These are phyloP conservation scores for Oreortyx pictus DNA, from an alignment of 2,797 vertebrate species.

Conservation along the genomic window DNA sequence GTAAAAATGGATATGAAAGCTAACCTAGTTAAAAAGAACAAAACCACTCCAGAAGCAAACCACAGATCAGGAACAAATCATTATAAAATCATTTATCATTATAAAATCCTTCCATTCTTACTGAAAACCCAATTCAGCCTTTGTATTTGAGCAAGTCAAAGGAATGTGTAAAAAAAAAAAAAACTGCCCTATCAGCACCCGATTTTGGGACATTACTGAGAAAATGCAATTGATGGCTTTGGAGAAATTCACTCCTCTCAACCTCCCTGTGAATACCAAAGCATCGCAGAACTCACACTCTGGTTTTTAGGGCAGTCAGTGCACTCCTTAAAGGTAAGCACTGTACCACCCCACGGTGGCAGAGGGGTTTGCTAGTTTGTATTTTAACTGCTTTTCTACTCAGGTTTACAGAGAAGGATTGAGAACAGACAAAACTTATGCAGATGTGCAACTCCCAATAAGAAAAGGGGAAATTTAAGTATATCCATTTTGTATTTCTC, in stretches of 20 bases:
- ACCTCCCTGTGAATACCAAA: background rate
- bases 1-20: background rate
- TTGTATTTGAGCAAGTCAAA: background rate
- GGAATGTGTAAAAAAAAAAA: background rate
- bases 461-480: background rate
- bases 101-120: background rate
- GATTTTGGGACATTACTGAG: background rate
- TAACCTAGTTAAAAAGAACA: background rate
- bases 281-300: background rate
- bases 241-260: background rate
- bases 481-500: background rate
- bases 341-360: background rate
- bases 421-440: background rate
- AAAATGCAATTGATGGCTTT: background rate
- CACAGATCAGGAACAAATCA: background rate
- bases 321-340: background rate
- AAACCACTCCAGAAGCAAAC: background rate
- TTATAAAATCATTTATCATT: background rate
- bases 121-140: background rate
- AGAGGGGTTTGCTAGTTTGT: background rate
- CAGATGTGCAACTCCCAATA: background rate
- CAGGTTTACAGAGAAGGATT: background rate
- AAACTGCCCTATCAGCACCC: background rate
- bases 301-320: background rate
- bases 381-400: background rate